A percentile compares a stretch with the other conserved stretches of the same genome.
phyloP scores from a whole-genome alignment of 2,113 vertebrate species.

The Scolopax mira region DNA sequence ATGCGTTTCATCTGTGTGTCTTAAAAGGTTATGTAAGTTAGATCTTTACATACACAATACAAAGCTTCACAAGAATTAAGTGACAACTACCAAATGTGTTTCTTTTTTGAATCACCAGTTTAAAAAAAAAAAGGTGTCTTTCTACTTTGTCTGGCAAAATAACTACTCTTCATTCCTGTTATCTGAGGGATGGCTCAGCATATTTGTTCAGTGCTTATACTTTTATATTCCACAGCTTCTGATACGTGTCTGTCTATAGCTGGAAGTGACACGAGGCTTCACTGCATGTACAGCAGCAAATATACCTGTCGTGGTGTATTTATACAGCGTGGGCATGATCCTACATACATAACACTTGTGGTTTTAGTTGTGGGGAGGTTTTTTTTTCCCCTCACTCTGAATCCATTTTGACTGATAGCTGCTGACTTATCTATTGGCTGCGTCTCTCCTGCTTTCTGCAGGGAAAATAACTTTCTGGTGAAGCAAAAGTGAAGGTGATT shows the following conservation, averaged over 20 bases:
- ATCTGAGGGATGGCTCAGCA: neutral
- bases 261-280: neutral
- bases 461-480: neutral
- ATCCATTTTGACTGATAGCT: neutral
- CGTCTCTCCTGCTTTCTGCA: neutral
- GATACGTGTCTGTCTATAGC: neutral
- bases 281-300: neutral
- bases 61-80: neutral
- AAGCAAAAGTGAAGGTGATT: constrained; percentile 51
- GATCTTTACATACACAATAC: neutral
- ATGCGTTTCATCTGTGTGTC: neutral
- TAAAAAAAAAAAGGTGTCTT: neutral
- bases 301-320: neutral
- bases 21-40: neutral
- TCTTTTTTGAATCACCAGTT: neutral
- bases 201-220: neutral
- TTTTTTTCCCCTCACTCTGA: neutral
- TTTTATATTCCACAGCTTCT: neutral
- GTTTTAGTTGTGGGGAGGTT: neutral
- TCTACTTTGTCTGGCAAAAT: neutral
- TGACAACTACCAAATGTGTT: neutral
- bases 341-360: neutral
- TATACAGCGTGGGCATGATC: neutral
- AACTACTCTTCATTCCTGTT: neutral
- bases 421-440: neutral